Base-by-base conservation (phyloP, 2,888 invertebrate genomes). In the Leptarthrus brevirostris region DNA sequence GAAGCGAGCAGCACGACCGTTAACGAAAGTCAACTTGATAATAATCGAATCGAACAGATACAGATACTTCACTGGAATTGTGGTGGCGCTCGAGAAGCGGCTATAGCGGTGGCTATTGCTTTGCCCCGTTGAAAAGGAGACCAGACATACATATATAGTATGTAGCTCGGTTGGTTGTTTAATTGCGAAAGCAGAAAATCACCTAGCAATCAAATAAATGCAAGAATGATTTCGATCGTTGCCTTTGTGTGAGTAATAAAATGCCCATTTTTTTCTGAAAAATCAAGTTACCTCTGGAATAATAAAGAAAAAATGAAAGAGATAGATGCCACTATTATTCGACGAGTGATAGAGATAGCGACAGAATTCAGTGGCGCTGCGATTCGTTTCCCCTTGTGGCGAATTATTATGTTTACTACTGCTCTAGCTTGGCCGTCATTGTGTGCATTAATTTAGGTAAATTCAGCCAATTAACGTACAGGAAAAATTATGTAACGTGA, bases 181-280 rank as follows among this genome's bases (percentile, higher is more conserved):
- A 44, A 44, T 44, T 44, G 44, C 44, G 44, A 44, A 44, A 44
- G 44, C 44, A 44, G 44, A 44, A 44, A 44, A 44, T 44, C 12
- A 44, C 44, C 44, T 14, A 44, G 44, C 16, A 44, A 44, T 44
- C 44, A 44, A 44, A 44, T 14, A 14, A 44, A 30, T 30, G 44
- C 44, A 44, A 44, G 44, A 44, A 14, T 44, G 44, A 44, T 12
- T 14, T 44, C 8, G 44, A 44, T 4, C n/a, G 2, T 4, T 44
- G 44, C 8, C 6, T n/a, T 14, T 4, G 1, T 8, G 8, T 44
- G 44, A 4, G n/a, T n/a, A n/a, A 14, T 44, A 14, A 44, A 44
- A 44, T 14, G 44, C n/a, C 44, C 16, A 44, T 14, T 44, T 44
- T 44, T 44, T 44, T 44, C 16, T 1, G n/a, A 44, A 44, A 44